Conservation (phyloP, 2,888 invertebrate genomes). For the Drosophila mimetica region DNA sequence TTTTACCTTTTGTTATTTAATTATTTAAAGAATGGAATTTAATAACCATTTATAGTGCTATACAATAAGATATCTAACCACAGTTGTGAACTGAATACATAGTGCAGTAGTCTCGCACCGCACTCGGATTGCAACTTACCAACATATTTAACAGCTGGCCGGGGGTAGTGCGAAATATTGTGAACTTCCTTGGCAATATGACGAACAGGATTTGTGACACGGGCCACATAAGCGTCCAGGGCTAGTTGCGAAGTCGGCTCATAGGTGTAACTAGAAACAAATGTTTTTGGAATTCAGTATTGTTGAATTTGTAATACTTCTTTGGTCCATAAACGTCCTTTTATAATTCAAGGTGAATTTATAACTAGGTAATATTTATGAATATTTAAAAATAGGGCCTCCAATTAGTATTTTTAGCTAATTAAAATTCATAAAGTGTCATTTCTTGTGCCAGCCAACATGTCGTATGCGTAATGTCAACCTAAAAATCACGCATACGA, state of each 20-base stretch:
- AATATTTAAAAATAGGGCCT: not conserved
- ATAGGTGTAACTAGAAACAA: constrained; percentile 78
- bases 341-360: no score
- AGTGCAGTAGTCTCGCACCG: not conserved
- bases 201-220: constrained; percentile 88
- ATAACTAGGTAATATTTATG: no score
- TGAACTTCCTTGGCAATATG: constrained; percentile 87
- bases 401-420: not conserved
- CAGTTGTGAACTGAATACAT: constrained; percentile 22
- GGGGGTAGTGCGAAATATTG: constrained; percentile 88
- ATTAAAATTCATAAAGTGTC: not conserved
- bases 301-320: no score
- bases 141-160: constrained; percentile 88
- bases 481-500: constrained; percentile 3
- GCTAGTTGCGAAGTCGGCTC: constrained; percentile 83
- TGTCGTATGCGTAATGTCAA: constrained; percentile 21
- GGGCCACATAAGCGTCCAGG: constrained; percentile 89
- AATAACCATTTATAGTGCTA: constrained; percentile 50
- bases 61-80: constrained; percentile 48
- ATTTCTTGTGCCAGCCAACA: not conserved
- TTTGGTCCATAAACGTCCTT: no score
- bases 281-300: not conserved
- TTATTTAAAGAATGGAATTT: constrained; percentile 70
- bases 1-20: constrained; percentile 87
- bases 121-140: constrained; percentile 85